phyloP scores from a whole-genome alignment of 1,140 invertebrate genomes.

The Tetraneura akinire region DNA sequence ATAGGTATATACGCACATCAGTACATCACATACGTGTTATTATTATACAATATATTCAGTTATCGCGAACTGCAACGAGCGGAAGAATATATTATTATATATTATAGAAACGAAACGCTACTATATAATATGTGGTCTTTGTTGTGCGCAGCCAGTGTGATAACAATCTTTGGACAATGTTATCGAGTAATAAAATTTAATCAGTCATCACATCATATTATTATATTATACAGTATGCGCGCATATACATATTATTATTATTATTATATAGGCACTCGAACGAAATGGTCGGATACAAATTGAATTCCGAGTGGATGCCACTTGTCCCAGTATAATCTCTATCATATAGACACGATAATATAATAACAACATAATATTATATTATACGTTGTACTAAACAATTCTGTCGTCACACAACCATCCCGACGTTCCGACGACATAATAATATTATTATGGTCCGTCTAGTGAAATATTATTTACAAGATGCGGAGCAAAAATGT shows the following conservation, averaged over 20 bases:
- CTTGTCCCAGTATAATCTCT: not conserved
- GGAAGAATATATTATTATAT: too few relatives aligned
- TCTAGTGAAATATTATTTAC: not conserved
- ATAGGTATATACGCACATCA: too few relatives aligned
- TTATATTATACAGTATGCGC: too few relatives aligned
- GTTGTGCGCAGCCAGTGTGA: too few relatives aligned
- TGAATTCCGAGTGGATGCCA: constrained; percentile 32
- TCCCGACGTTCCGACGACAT: not conserved
- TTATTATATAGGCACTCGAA: not conserved
- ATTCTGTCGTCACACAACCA: not conserved
- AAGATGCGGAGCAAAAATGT: not conserved
- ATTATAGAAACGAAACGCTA: constrained; percentile 1
- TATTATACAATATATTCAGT: too few relatives aligned
- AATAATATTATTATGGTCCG: not conserved
- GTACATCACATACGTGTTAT: too few relatives aligned
- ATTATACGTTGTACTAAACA: not conserved
- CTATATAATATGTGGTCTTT: not conserved
- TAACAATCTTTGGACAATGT: too few relatives aligned
- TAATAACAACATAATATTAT: not conserved
- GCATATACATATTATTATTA: too few relatives aligned
- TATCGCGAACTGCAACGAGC: too few relatives aligned
- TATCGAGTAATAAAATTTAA: not conserved
- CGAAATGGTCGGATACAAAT: constrained; percentile 19
- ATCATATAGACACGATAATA: too few relatives aligned
- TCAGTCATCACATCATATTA: constrained; percentile 13